phyloP scores from a whole-genome alignment of 1,140 invertebrate genomes.

The Dufourea novaeangliae region DNA sequence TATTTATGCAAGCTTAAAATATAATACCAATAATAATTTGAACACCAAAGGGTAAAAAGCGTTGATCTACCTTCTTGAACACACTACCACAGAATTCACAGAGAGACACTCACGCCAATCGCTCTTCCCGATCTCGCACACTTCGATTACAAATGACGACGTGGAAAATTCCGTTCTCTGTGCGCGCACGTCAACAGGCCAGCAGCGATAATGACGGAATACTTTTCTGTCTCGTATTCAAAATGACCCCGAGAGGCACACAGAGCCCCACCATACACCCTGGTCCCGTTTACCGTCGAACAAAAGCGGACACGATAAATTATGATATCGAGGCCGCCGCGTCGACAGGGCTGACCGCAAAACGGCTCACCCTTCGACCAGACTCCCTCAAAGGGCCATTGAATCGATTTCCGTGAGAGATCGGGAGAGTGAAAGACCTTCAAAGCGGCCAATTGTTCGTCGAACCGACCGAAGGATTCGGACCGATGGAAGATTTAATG shows the following conservation, averaged over 20 bases:
- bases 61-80: too few species aligned
- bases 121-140: too few species aligned
- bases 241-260: too few species aligned
- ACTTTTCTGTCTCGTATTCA: not conserved
- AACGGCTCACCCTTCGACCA: constrained; percentile 39
- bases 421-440: constrained; percentile 21
- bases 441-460: constrained; percentile 42
- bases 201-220: too few species aligned
- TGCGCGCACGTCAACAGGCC: too few species aligned
- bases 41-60: too few species aligned
- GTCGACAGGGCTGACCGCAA: constrained; percentile 30
- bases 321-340: constrained; percentile 34
- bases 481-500: constrained; percentile 29
- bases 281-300: constrained; percentile 2
- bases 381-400: constrained; percentile 38
- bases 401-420: constrained; percentile 39
- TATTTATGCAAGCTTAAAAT: too few species aligned
- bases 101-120: too few species aligned
- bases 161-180: too few species aligned
- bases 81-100: too few species aligned
- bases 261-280: not conserved
- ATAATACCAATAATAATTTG: too few species aligned
- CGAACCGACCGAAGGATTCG: constrained; percentile 8
- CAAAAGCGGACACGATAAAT: constrained; percentile 39
- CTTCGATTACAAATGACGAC: too few species aligned